phyloP scores from a whole-genome alignment of 2,888 invertebrate species.

The Netelia fuscicornis region DNA sequence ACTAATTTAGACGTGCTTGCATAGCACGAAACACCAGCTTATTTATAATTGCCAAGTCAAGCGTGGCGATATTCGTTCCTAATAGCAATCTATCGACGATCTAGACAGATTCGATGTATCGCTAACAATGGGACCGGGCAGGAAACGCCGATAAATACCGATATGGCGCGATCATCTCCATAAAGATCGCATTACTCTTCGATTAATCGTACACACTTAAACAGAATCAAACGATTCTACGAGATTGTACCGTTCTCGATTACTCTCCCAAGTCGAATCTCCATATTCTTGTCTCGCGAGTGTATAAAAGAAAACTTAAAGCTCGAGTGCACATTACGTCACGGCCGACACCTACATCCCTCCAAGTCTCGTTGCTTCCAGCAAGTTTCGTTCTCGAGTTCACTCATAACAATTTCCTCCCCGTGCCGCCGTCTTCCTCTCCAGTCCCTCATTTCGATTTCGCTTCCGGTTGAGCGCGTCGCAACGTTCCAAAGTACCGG shows the following conservation, averaged over 20 bases:
- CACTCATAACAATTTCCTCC: slow-evolving; percentile 38
- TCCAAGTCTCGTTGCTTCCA: slow-evolving; percentile 25
- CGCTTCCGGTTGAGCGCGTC: slow-evolving; percentile 60
- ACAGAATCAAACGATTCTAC: background rate
- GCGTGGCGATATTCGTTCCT: slow-evolving; percentile 22
- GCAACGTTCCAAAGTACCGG: slow-evolving; percentile 33
- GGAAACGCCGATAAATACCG: background rate
- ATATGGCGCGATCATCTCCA: background rate
- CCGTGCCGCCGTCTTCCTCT: slow-evolving; percentile 21
- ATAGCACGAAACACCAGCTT: background rate
- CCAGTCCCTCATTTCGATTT: slow-evolving; percentile 50
- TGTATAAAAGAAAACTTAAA: slow-evolving; percentile 9
- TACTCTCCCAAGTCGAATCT: background rate
- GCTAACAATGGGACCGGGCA: background rate
- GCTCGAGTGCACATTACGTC: slow-evolving; percentile 37
- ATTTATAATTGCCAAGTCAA: slow-evolving; percentile 40
- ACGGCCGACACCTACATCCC: slow-evolving; percentile 49
- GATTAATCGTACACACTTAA: background rate
- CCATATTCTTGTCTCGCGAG: background rate
- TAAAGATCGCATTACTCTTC: background rate
- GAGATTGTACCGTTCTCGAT: background rate
- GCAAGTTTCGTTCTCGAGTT: slow-evolving; percentile 49
- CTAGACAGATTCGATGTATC: slow-evolving; percentile 16
- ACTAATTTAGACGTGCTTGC: slow-evolving; percentile 24
- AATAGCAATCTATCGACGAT: slow-evolving; percentile 21